Percentiles rank a stretch among this genome's conserved stretches.
Evolutionary conservation across 2,888 invertebrate species (phyloP).

Genomic region (Agrenia bidenticulata): DNA sequence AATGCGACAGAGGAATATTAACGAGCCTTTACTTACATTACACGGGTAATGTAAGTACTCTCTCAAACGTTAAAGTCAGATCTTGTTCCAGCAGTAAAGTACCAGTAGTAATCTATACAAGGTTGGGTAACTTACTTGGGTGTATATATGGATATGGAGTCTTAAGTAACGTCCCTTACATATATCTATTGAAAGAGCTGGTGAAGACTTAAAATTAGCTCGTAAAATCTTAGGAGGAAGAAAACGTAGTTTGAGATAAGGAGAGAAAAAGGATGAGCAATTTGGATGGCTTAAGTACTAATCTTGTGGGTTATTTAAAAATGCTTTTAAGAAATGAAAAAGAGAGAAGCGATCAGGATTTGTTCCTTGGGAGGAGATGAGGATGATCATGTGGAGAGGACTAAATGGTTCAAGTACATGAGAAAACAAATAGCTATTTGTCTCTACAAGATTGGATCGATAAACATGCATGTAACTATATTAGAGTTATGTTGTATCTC

Average conservation of each 20-base stretch:
- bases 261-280: constrained; percentile 8
- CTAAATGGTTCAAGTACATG: constrained; percentile 12
- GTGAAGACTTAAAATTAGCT: constrained; percentile 2
- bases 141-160: no score
- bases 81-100: no score
- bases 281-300: constrained; percentile 10
- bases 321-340: constrained; percentile 12
- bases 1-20: constrained; percentile 10
- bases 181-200: not conserved
- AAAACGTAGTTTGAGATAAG: not conserved
- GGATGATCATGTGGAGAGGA: constrained; percentile 7
- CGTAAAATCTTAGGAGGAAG: not conserved
- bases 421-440: constrained; percentile 20
- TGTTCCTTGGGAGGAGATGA: not conserved
- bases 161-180: no score
- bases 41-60: not conserved
- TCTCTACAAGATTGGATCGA: constrained; percentile 24
- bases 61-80: no score
- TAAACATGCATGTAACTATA: constrained; percentile 13
- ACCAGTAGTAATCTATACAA: no score
- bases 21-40: not conserved
- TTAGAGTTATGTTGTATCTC: constrained; percentile 1
- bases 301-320: constrained; percentile 12
- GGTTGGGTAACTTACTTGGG: no score
- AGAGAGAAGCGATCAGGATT: constrained; percentile 2